phyloP scores from a whole-genome alignment of 2,797 vertebrate species.

The Hypotaenidia philippensis region DNA sequence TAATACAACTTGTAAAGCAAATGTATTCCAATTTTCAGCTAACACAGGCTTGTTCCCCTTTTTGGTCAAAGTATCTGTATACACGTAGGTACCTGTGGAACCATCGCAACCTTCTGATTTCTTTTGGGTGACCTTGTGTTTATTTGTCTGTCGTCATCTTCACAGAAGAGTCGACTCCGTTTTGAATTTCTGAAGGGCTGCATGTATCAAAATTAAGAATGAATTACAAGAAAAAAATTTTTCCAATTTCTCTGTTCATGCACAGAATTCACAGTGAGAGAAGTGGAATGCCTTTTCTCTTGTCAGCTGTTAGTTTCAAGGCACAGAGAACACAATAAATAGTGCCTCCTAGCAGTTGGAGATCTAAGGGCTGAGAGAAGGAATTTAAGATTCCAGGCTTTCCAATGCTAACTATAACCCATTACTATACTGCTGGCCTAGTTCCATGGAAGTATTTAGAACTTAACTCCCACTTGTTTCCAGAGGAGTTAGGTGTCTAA shows the following conservation, averaged over 20 bases:
- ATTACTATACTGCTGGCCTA: constrained; percentile 41
- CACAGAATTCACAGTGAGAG: not conserved
- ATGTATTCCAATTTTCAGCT: not conserved
- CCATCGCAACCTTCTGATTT: constrained; percentile 92
- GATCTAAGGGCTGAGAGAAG: not conserved
- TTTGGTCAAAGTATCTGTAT: constrained; percentile 20
- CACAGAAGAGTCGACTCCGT: constrained; percentile 92
- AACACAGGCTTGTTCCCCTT: not conserved
- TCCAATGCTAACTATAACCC: constrained; percentile 47
- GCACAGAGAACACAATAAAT: not conserved
- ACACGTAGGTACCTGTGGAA: constrained; percentile 88
- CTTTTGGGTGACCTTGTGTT: constrained; percentile 93
- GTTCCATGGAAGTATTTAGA: constrained; percentile 42
- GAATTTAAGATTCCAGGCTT: constrained; percentile 24
- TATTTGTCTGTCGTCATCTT: constrained; percentile 92
- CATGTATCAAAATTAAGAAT: constrained; percentile 53
- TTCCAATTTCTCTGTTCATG: constrained; percentile 25
- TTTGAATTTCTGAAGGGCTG: constrained; percentile 97
- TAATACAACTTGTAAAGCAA: not conserved
- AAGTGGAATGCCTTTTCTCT: not conserved
- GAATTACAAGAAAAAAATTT: constrained; percentile 31
- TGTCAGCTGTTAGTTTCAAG: not conserved
- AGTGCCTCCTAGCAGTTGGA: not conserved
- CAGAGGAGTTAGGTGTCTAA: constrained; percentile 53
- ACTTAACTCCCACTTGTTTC: constrained; percentile 42